Evolutionary conservation across 2,888 invertebrate genomes (phyloP).

Genomic region (Electrophaes corylata): DNA sequence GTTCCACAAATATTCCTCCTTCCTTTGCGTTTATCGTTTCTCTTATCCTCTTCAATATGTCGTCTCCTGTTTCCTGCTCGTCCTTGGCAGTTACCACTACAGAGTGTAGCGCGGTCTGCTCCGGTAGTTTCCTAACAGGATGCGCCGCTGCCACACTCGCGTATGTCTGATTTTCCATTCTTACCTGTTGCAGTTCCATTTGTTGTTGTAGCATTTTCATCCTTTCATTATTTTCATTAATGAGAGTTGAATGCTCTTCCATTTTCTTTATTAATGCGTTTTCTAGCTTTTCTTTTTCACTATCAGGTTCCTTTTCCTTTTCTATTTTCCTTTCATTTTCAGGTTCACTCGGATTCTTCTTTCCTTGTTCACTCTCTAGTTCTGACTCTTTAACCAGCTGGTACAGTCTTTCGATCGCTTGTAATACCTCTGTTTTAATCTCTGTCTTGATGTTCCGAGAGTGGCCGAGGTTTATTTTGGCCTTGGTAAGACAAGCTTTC

Average conservation of each 20-base stretch:
- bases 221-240: neutral
- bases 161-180: neutral
- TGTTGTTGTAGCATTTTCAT: neutral
- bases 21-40: neutral
- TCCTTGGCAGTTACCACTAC: neutral
- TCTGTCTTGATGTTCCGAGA: neutral
- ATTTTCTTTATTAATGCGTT: neutral
- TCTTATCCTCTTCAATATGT: neutral
- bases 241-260: neutral
- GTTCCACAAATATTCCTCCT: neutral
- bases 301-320: neutral
- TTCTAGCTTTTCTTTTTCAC: neutral
- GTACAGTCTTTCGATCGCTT: too few relatives aligned
- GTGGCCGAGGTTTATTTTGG: neutral
- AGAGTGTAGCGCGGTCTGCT: neutral
- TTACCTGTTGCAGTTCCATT: neutral
- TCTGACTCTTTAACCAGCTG: too few relatives aligned
- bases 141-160: neutral
- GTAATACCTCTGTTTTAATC: neutral
- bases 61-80: neutral
- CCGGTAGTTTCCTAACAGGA: neutral
- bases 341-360: too few relatives aligned
- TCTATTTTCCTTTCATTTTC: neutral
- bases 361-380: neutral
- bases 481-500: neutral